Conservation (phyloP, 2,797 vertebrate species). For the Emydoidea blandingii region DNA sequence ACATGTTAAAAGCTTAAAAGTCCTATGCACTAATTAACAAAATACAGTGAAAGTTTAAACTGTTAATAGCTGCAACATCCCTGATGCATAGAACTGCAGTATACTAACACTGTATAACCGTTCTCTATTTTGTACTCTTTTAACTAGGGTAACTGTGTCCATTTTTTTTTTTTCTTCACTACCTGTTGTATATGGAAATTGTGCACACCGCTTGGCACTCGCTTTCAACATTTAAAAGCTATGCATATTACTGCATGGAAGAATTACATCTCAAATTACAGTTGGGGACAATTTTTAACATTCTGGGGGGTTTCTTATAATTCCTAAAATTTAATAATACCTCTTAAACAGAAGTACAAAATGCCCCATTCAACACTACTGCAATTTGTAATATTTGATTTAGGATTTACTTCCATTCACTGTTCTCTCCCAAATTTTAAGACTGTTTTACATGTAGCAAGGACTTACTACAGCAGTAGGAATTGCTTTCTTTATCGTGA, state of each 20-base stretch:
- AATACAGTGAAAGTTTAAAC: slow-evolving; percentile 80
- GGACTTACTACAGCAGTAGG: slow-evolving; percentile 22
- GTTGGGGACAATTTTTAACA: slow-evolving; percentile 55
- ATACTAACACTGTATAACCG: slow-evolving; percentile 69
- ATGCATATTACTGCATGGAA: slow-evolving; percentile 66
- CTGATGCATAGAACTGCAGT: slow-evolving; percentile 72
- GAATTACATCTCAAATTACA: slow-evolving; percentile 59
- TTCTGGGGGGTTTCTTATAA: slow-evolving; percentile 45
- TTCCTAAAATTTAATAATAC: slow-evolving; percentile 46
- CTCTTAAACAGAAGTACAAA: slow-evolving; percentile 6
- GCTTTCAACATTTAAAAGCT: slow-evolving; percentile 75
- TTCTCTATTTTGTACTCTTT: slow-evolving; percentile 77
- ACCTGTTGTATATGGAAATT: slow-evolving; percentile 81
- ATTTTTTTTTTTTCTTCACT: slow-evolving; percentile 69
- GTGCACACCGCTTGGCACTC: slow-evolving; percentile 75
- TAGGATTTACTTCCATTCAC: slow-evolving; percentile 1
- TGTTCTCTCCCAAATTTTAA: neutral
- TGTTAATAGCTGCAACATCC: slow-evolving; percentile 79
- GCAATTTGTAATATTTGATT: slow-evolving; percentile 51
- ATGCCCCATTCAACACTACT: neutral
- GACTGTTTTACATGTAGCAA: neutral
- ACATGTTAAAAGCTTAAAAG: slow-evolving; percentile 75
- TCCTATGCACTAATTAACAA: slow-evolving; percentile 80
- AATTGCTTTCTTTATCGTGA: slow-evolving; percentile 9
- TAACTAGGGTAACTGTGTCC: slow-evolving; percentile 71